Percentiles rank a stretch among this genome's conserved stretches.
phyloP scores from a whole-genome alignment of 2,113 vertebrate species.

The Coracopsis vasa region DNA sequence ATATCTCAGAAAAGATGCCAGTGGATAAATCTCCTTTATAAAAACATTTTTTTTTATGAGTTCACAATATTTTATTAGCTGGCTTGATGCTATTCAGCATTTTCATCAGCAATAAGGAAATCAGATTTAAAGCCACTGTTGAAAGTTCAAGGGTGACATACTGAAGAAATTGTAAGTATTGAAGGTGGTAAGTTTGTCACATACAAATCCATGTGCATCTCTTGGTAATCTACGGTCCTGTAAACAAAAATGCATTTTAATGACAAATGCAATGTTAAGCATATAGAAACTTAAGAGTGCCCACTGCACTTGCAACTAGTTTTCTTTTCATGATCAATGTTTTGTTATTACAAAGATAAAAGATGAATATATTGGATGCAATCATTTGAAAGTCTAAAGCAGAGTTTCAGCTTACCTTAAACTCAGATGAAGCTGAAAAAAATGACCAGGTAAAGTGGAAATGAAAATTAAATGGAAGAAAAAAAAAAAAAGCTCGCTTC shows the following conservation, averaged over 20 bases:
- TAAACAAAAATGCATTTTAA: neutral
- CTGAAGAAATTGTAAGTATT: neutral
- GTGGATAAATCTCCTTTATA: neutral
- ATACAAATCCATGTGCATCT: neutral
- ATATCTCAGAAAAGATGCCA: neutral
- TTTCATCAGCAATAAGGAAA: neutral
- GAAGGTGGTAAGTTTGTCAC: neutral
- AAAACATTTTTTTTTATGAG: neutral
- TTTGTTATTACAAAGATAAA: neutral
- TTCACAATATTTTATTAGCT: neutral
- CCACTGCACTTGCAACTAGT: neutral
- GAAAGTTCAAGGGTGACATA: neutral
- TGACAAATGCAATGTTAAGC: neutral
- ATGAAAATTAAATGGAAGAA: neutral
- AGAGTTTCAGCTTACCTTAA: neutral
- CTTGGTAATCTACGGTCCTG: neutral
- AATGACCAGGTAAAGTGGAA: neutral
- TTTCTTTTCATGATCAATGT: neutral
- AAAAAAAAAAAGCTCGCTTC: neutral
- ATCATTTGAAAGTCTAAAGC: neutral
- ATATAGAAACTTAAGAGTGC: neutral
- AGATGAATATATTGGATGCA: neutral
- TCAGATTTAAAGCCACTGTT: neutral
- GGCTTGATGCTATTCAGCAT: neutral
- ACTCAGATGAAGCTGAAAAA: neutral